phyloP scores from a whole-genome alignment of 2,113 vertebrate species.

The Cryptomyrus ogoouensis region DNA sequence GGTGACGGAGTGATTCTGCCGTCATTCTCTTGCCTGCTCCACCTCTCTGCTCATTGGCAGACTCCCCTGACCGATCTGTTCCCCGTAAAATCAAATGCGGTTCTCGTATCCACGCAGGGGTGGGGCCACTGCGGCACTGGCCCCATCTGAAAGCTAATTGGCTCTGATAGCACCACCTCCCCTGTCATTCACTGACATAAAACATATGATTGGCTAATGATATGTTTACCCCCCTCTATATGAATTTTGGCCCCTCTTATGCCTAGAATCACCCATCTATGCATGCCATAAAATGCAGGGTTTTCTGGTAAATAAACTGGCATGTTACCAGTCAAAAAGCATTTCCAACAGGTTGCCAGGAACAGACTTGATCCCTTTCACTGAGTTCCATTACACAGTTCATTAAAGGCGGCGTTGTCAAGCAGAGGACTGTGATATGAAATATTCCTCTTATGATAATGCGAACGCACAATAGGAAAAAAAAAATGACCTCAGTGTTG shows the following conservation, averaged over 20 bases:
- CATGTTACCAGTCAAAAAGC: constrained; percentile 21
- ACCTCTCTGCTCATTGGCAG: not conserved
- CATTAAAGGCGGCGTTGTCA: constrained; percentile 36
- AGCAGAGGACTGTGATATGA: constrained; percentile 29
- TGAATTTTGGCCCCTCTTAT: not conserved
- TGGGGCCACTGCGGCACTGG: not conserved
- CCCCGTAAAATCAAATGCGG: not conserved
- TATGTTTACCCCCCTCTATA: not conserved
- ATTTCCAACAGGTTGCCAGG: constrained; percentile 33
- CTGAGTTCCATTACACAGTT: constrained; percentile 40
- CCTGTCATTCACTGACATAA: not conserved
- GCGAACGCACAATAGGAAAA: constrained; percentile 22
- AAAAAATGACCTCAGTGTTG: constrained; percentile 28
- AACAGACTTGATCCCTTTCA: constrained; percentile 33
- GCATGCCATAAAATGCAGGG: not conserved
- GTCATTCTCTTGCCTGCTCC: not conserved
- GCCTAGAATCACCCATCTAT: not conserved
- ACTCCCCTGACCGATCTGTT: not conserved
- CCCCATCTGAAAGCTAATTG: not conserved
- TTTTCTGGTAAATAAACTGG: constrained; percentile 15
- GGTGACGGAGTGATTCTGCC: not conserved
- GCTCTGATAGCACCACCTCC: not conserved
- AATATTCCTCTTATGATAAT: constrained; percentile 26
- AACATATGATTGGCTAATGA: not conserved
- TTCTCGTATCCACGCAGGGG: not conserved